A percentile compares a stretch with the other conserved stretches of the same genome.
Evolutionary conservation across 2,113 vertebrate genomes (phyloP).

Genomic region (Cisticola juncidis): DNA sequence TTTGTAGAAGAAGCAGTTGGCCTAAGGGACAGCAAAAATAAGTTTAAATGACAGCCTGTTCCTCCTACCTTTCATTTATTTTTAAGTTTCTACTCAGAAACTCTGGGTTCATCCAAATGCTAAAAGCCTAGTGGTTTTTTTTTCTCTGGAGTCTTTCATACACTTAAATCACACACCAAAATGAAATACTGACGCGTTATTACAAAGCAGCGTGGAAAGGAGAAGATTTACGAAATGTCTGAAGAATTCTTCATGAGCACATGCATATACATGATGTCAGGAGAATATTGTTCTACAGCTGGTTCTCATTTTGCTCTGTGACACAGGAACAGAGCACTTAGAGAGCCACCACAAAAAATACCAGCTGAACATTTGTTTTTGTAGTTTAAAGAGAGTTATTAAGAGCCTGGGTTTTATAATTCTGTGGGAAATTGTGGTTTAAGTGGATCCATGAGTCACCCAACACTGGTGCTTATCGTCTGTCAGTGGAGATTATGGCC

Average conservation of each 20-base stretch:
- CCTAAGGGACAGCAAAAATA: conserved; percentile 25
- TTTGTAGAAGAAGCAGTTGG: neutral
- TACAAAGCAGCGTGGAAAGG: neutral
- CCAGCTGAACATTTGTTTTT: conserved; percentile 46
- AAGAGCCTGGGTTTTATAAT: conserved; percentile 33
- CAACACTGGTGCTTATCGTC: conserved; percentile 31
- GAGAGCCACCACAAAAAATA: conserved; percentile 38
- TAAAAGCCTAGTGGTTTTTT: conserved; percentile 9
- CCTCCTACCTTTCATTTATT: conserved; percentile 51
- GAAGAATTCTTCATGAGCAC: neutral
- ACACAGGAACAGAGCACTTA: conserved; percentile 52
- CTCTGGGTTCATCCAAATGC: conserved; percentile 34
- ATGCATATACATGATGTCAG: conserved; percentile 1
- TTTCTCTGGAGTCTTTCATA: neutral
- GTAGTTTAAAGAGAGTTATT: conserved; percentile 45
- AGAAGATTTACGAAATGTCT: conserved; percentile 28
- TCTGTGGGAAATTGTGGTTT: conserved; percentile 58
- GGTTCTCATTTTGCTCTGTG: conserved; percentile 41
- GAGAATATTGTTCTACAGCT: conserved; percentile 8
- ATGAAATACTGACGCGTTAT: neutral
- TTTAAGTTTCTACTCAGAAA: conserved; percentile 8
- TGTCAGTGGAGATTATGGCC: conserved; percentile 16
- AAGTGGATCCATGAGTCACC: conserved; percentile 51
- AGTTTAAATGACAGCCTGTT: conserved; percentile 35
- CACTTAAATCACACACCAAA: neutral